Conservation (phyloP, 1,140 invertebrate species). For the Pararge aegeria region DNA sequence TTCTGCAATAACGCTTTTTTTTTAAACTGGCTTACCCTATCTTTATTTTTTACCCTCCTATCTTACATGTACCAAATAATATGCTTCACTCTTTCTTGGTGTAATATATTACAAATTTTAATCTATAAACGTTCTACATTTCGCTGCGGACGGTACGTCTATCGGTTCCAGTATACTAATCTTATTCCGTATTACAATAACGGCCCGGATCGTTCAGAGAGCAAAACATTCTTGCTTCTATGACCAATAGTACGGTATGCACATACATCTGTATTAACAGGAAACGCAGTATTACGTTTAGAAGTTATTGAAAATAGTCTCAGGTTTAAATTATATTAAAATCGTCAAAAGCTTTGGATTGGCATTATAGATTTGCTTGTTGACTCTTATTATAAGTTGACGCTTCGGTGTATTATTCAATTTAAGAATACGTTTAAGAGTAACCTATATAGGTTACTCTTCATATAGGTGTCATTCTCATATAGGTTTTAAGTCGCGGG, state of each 20-base stretch:
- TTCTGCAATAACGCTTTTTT: too few relatives aligned
- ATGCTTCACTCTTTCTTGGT: too few relatives aligned
- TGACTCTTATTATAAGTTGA: neutral
- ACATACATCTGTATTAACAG: slow-evolving; percentile 21
- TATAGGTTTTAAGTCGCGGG: too few relatives aligned
- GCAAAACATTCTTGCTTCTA: slow-evolving; percentile 56
- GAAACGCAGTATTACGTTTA: neutral
- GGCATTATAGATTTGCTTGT: neutral
- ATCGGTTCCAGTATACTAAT: slow-evolving; percentile 65
- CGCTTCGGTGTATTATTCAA: too few relatives aligned
- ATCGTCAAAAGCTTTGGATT: neutral
- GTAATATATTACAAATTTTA: neutral
- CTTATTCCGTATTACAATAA: slow-evolving; percentile 74
- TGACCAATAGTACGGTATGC: slow-evolving; percentile 32
- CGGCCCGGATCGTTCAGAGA: slow-evolving; percentile 58
- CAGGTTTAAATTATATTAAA: neutral
- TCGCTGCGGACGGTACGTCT: slow-evolving; percentile 49
- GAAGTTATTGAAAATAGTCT: neutral
- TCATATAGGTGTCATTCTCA: too few relatives aligned
- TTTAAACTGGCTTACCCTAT: too few relatives aligned
- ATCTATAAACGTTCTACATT: slow-evolving; percentile 40
- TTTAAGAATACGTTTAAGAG: too few relatives aligned
- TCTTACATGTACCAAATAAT: too few relatives aligned
- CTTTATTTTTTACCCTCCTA: too few relatives aligned
- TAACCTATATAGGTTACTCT: too few relatives aligned